Base-by-base conservation (phyloP, 2,797 vertebrate genomes). In the Enteromius fasciolatus region DNA sequence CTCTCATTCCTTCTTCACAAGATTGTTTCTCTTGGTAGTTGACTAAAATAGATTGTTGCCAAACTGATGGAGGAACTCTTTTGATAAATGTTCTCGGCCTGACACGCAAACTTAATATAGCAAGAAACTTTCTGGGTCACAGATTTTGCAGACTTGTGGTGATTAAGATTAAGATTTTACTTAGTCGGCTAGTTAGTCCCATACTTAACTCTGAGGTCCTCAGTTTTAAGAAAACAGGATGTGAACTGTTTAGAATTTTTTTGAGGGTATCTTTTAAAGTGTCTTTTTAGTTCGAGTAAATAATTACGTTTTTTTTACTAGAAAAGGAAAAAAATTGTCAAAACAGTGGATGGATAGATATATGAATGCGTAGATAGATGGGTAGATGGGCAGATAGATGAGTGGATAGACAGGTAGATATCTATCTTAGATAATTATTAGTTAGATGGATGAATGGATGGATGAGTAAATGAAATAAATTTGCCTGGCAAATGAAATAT, bases 131-230 rank as follows among this genome's bases (percentile, higher is more conserved):
- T 41, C 23, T 44, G 18, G 36, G 20, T 10, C 36, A n/a, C 8
- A 15, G 0, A 36, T 50, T 46, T 46, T 14, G 69, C 46, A 66
- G 18, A 66, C n/a, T 50, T 50, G 28, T 11, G 64, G 25, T 31
- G 28, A 64, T 66, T 77, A 66, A 44, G 54, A 28, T 44, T 76
- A 61, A 64, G 59, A 77, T 64, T 77, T 28, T 46, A 46, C 3
- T 77, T 64, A 14, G 25, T 61, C 15, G 28, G n/a, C 9, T 46
- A 36, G 39, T 63, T 76, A 63, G 23, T 59, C 20, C 3, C 2
- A 10, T 4, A 54, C 12, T 36, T 33, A 52, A 54, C 44, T 28
- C 23, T 28, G 25, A 31, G 44, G 17, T 50, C 69, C 28, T 72
- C 25, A 72, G 46, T 72, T 48, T 63, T 14, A 17, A 17, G 46